Evolutionary conservation across 2,113 vertebrate genomes (phyloP).

Genomic region (Xiphophorus couchianus): DNA sequence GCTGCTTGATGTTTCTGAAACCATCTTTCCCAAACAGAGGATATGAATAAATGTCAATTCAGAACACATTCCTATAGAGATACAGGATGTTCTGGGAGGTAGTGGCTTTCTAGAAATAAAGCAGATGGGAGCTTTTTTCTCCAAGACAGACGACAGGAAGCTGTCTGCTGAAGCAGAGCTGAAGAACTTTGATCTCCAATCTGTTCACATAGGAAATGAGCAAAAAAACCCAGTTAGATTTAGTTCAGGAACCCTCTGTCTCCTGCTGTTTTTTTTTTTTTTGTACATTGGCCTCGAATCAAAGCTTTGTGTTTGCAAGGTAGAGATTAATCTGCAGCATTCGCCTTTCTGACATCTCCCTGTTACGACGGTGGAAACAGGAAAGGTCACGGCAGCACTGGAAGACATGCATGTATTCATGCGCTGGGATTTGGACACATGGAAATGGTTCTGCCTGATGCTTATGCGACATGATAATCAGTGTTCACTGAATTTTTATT

Average conservation of each 20-base stretch:
- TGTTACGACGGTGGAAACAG: neutral
- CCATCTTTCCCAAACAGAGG: neutral
- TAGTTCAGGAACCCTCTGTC: constrained; percentile 38
- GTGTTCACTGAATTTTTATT: constrained; percentile 14
- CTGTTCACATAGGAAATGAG: constrained; percentile 42
- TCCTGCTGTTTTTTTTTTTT: neutral
- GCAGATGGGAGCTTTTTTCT: neutral
- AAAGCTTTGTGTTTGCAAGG: constrained; percentile 28
- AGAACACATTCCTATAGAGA: neutral
- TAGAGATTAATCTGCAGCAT: constrained; percentile 56
- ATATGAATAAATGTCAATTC: neutral
- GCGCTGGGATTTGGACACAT: constrained; percentile 25
- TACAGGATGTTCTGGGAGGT: constrained; percentile 9
- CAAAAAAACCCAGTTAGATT: constrained; percentile 53
- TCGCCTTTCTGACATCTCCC: constrained; percentile 27
- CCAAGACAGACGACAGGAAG: constrained; percentile 33
- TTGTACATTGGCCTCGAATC: constrained; percentile 41
- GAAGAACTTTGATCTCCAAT: constrained; percentile 54
- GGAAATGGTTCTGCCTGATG: constrained; percentile 10
- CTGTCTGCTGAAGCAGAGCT: constrained; percentile 39
- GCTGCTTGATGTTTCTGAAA: neutral
- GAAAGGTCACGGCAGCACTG: constrained; percentile 45
- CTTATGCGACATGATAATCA: constrained; percentile 49
- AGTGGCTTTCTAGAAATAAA: neutral
- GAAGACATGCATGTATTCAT: constrained; percentile 49